A percentile compares a stretch with the other conserved stretches of the same genome.
These are phyloP conservation scores for Himalopsyche kuldschensis DNA, from an alignment of 2,888 invertebrate species.

Conservation along the genomic window DNA sequence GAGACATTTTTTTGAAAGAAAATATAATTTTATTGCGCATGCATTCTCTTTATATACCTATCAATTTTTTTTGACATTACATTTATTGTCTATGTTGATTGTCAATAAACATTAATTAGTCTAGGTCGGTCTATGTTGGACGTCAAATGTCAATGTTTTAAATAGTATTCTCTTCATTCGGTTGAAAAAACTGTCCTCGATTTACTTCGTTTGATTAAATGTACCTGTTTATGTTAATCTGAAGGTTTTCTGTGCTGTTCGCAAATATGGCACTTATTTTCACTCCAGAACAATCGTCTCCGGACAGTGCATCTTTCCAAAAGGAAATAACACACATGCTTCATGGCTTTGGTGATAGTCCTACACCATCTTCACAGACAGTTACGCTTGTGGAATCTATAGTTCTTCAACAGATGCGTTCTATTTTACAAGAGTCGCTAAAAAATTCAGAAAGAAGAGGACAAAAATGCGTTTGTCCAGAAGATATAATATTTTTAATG, in stretches of 20 bases:
- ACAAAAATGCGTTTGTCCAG: slow-evolving; percentile 49
- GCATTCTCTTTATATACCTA: no score
- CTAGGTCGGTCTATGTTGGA: no score
- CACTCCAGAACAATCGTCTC: slow-evolving; percentile 20
- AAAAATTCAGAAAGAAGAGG: slow-evolving; percentile 67
- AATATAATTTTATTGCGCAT: no score
- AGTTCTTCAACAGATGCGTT: slow-evolving; percentile 77
- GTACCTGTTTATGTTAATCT: no score
- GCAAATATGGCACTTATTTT: slow-evolving; percentile 17
- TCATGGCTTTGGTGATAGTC: slow-evolving; percentile 92
- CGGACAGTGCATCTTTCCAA: slow-evolving; percentile 51
- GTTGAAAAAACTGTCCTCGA: no score
- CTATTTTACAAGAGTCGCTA: slow-evolving; percentile 74
- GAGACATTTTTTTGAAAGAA: no score
- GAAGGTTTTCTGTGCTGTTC: not conserved
- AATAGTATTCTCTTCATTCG: no score
- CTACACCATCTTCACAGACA: slow-evolving; percentile 78
- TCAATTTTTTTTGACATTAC: no score
- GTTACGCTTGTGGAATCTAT: slow-evolving; percentile 84
- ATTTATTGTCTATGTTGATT: no score
- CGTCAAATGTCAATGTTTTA: no score
- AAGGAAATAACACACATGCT: slow-evolving; percentile 83
- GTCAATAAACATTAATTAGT: no score
- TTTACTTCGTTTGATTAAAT: no score
- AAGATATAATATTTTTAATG: slow-evolving; percentile 82